phyloP scores from a whole-genome alignment of 2,888 invertebrate genomes.

The Parasteatoda lunata region DNA sequence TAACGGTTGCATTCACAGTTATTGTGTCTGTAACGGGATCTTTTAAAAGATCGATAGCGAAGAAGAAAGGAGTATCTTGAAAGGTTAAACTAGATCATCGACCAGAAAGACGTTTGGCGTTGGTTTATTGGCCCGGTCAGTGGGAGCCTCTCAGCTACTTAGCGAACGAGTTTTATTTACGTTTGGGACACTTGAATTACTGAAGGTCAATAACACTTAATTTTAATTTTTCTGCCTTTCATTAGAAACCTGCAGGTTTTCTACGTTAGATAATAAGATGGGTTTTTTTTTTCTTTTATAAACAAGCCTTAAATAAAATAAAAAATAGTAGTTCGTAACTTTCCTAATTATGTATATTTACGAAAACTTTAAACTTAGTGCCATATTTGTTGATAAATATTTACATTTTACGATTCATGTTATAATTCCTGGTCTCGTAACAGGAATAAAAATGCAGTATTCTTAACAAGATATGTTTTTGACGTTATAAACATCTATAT shows the following conservation, averaged over 20 bases:
- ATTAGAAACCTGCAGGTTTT: not conserved
- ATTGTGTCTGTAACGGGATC: not conserved
- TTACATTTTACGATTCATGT: too few relatives aligned
- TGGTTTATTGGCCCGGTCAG: constrained; percentile 57
- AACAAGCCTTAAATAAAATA: too few relatives aligned
- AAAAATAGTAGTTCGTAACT: too few relatives aligned
- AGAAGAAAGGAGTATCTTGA: not conserved
- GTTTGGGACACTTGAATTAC: not conserved
- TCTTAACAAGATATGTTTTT: too few relatives aligned
- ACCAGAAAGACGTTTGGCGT: constrained; percentile 27
- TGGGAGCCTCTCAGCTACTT: constrained; percentile 28
- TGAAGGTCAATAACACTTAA: constrained; percentile 1
- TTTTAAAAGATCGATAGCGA: not conserved
- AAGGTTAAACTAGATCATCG: constrained; percentile 51
- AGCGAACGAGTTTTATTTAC: constrained; percentile 28
- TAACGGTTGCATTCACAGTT: not conserved
- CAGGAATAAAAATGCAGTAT: too few relatives aligned
- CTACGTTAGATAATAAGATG: too few relatives aligned
- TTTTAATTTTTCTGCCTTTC: not conserved
- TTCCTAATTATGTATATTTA: too few relatives aligned
- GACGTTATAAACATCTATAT: too few relatives aligned
- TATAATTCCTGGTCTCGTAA: too few relatives aligned
- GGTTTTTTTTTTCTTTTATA: too few relatives aligned
- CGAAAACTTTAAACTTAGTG: too few relatives aligned
- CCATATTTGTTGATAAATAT: too few relatives aligned